Evolutionary conservation across 2,113 vertebrate species (phyloP).

Genomic region (Eidolon helvum): DNA sequence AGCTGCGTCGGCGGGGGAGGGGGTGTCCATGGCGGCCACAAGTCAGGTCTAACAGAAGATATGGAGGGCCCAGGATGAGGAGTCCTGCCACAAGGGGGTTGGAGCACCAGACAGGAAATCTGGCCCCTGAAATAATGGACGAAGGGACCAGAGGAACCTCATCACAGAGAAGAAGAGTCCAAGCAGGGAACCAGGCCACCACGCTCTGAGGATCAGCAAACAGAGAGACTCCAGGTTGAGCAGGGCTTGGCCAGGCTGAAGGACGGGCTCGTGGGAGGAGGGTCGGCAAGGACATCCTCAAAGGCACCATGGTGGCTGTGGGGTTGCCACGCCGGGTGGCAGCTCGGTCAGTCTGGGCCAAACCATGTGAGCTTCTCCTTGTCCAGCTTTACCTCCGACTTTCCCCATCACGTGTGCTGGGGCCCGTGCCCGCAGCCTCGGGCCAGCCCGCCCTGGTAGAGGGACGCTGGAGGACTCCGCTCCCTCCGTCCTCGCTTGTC

Average conservation of each 20-base stretch:
- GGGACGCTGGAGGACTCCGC: neutral
- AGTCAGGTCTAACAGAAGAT: neutral
- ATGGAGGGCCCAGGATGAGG: neutral
- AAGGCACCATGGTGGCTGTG: rapidly evolving
- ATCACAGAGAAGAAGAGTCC: neutral
- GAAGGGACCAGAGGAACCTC: neutral
- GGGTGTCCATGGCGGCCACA: neutral
- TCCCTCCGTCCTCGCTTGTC: neutral
- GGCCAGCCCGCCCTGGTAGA: neutral
- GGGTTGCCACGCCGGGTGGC: rapidly evolving
- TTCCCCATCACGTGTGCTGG: neutral
- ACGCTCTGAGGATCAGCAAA: neutral
- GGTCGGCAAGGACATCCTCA: neutral
- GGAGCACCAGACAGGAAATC: neutral
- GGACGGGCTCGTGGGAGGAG: rapidly evolving
- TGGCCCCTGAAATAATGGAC: neutral
- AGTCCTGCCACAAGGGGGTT: neutral
- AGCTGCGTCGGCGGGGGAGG: neutral
- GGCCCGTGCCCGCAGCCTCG: neutral
- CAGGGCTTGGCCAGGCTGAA: neutral
- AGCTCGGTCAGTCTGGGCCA: too few species aligned
- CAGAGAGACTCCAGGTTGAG: neutral
- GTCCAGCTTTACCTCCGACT: neutral
- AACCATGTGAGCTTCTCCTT: neutral
- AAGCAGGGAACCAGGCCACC: neutral